Evolutionary conservation across 2,797 vertebrate genomes (phyloP).

Genomic region (Mastacembelus armatus): DNA sequence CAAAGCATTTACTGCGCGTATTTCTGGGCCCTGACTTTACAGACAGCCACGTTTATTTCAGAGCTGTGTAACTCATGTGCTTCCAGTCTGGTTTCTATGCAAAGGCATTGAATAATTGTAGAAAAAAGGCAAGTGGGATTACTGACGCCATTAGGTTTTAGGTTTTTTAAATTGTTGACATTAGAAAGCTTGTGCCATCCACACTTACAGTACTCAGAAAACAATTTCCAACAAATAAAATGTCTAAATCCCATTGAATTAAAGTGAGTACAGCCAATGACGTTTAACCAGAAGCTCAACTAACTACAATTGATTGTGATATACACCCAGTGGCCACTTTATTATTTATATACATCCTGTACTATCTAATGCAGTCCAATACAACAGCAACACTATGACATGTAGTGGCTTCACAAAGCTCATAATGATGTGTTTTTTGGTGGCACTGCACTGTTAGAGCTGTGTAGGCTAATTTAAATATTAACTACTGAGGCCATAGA

Average conservation of each 20-base stretch:
- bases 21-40: conserved; percentile 50
- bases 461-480: too few species aligned
- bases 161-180: background rate
- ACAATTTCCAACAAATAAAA: background rate
- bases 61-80: conserved; percentile 29
- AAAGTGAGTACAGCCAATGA: background rate
- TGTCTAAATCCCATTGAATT: background rate
- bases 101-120: background rate
- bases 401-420: too few species aligned
- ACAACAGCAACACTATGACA: too few species aligned
- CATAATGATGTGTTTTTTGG: too few species aligned
- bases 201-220: background rate
- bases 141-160: background rate
- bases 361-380: too few species aligned
- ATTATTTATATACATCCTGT: too few species aligned
- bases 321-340: too few species aligned
- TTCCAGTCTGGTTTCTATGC: conserved; percentile 27
- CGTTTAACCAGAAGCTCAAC: too few species aligned
- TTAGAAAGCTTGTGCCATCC: background rate
- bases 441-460: too few species aligned
- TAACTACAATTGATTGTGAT: too few species aligned
- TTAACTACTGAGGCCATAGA: too few species aligned
- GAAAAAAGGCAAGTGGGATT: background rate
- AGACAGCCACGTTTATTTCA: conserved; percentile 45
- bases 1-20: conserved; percentile 26